Evolutionary conservation across 2,113 vertebrate genomes (phyloP).

Genomic region (Leptodactylus fuscus): DNA sequence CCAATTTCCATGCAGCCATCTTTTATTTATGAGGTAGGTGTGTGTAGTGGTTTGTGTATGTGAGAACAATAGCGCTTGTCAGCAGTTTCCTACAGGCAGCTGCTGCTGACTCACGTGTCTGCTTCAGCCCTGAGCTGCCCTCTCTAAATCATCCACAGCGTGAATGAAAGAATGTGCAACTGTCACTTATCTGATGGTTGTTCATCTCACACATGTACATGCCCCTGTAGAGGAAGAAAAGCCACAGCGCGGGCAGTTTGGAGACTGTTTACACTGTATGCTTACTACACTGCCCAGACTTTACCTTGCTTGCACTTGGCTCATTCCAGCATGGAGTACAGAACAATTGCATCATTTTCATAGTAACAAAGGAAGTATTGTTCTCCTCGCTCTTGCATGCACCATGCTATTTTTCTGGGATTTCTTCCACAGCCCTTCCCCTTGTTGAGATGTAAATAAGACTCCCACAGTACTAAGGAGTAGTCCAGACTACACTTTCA

Average conservation of each 20-base stretch:
- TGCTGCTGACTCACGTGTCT: slow-evolving; percentile 81
- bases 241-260: slow-evolving; percentile 14
- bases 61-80: slow-evolving; percentile 73
- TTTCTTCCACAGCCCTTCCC: slow-evolving; percentile 55
- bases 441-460: slow-evolving; percentile 49
- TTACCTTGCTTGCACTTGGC: slow-evolving; percentile 58
- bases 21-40: slow-evolving; percentile 74
- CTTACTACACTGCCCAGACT: slow-evolving; percentile 46
- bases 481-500: background rate
- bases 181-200: slow-evolving; percentile 66
- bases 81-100: slow-evolving; percentile 77
- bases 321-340: slow-evolving; percentile 36
- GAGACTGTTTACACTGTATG: slow-evolving; percentile 30
- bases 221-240: slow-evolving; percentile 24
- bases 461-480: slow-evolving; percentile 37
- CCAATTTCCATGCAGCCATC: slow-evolving; percentile 70
- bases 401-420: slow-evolving; percentile 59
- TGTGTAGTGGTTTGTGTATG: slow-evolving; percentile 67
- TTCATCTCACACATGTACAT: slow-evolving; percentile 61
- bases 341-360: slow-evolving; percentile 60
- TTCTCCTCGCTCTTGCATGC: slow-evolving; percentile 43
- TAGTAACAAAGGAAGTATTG: slow-evolving; percentile 54
- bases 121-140: slow-evolving; percentile 69
- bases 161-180: slow-evolving; percentile 60
- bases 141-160: slow-evolving; percentile 66